These are phyloP conservation scores for Tenodera sinensis DNA, from an alignment of 2,888 invertebrate genomes.

Conservation along the genomic window DNA sequence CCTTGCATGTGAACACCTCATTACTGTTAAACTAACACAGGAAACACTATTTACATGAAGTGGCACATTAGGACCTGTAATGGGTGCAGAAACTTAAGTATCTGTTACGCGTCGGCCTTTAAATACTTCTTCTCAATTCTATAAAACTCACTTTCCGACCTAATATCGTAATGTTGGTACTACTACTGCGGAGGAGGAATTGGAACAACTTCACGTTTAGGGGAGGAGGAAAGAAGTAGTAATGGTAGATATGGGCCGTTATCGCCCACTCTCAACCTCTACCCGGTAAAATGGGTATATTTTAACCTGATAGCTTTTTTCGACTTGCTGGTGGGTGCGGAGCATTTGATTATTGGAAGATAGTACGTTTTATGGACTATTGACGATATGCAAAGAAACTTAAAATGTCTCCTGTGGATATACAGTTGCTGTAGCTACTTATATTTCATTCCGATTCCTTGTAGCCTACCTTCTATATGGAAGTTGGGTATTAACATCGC, in stretches of 20 bases:
- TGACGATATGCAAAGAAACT: no score
- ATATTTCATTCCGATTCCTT: neutral
- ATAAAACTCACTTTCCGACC: no score
- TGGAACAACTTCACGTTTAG: neutral
- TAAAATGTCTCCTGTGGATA: neutral
- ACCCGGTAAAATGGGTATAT: neutral
- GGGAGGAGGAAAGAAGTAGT: neutral
- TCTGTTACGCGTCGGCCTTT: no score
- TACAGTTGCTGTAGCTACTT: neutral
- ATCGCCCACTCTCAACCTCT: neutral
- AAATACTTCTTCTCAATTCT: no score
- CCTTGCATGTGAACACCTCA: no score
- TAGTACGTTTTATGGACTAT: neutral
- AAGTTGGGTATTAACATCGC: neutral
- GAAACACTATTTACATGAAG: no score
- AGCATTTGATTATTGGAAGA: neutral
- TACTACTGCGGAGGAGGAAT: no score
- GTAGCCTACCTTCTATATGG: neutral
- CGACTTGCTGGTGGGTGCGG: neutral
- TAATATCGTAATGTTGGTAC: no score
- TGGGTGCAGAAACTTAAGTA: no score
- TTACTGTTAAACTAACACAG: no score
- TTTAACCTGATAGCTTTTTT: neutral
- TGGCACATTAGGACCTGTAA: no score
- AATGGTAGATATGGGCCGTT: neutral